A percentile compares a stretch with the other conserved stretches of the same genome.
Conservation (phyloP, 2,888 invertebrate species). For the Aphodius sticticus region DNA sequence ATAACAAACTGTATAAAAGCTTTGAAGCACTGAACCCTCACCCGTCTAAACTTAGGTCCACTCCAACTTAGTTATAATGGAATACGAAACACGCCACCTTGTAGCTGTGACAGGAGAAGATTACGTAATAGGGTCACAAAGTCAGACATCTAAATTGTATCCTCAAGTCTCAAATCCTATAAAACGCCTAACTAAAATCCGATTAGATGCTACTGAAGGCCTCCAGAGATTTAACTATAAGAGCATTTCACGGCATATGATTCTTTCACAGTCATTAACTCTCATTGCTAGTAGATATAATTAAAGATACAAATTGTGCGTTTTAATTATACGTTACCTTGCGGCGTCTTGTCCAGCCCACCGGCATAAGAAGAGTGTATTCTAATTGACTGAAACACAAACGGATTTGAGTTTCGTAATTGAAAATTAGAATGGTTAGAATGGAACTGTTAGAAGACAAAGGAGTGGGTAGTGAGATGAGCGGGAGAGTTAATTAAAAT, state of each 20-base stretch:
- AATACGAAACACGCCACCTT: neutral
- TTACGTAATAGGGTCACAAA: neutral
- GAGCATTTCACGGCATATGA: neutral
- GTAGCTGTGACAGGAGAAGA: slow-evolving; percentile 4
- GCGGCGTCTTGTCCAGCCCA: too few relatives aligned
- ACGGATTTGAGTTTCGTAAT: too few relatives aligned
- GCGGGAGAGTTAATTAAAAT: too few relatives aligned
- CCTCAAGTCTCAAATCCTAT: neutral
- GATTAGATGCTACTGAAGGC: neutral
- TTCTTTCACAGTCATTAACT: neutral
- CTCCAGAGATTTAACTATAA: neutral
- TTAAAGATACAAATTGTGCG: too few relatives aligned
- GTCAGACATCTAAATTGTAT: neutral
- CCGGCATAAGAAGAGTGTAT: too few relatives aligned
- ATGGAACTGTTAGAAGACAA: too few relatives aligned
- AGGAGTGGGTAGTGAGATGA: too few relatives aligned
- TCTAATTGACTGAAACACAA: too few relatives aligned
- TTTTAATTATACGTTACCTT: too few relatives aligned
- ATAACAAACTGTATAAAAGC: neutral
- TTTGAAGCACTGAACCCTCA: neutral
- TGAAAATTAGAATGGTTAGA: too few relatives aligned
- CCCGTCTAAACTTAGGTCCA: neutral
- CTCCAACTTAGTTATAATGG: neutral
- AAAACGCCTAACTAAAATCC: neutral
- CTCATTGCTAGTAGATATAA: too few relatives aligned